A percentile compares a stretch with the other conserved stretches of the same genome.
These are phyloP conservation scores for Cyclina sinensis DNA, from an alignment of 1,140 invertebrate genomes.

Conservation along the genomic window DNA sequence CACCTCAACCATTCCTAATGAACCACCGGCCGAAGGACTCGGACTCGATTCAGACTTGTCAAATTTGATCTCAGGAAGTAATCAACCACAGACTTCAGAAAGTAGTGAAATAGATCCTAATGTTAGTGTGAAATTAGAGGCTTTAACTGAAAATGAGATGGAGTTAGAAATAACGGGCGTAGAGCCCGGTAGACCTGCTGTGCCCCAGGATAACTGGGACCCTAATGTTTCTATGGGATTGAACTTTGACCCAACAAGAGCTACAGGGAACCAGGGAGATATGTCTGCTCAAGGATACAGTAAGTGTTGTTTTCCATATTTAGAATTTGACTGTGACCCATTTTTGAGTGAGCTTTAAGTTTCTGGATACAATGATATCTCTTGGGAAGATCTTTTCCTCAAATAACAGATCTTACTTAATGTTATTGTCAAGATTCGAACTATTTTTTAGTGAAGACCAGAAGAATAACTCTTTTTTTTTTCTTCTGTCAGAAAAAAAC, in stretches of 20 bases:
- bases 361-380: background rate
- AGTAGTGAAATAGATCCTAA: constrained; percentile 16
- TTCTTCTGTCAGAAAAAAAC: no score
- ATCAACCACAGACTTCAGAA: background rate
- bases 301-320: constrained; percentile 40
- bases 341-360: constrained; percentile 4
- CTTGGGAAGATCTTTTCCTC: no score
- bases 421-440: no score
- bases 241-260: constrained; percentile 57
- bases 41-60: constrained; percentile 47
- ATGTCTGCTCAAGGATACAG: constrained; percentile 54
- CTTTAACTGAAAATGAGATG: constrained; percentile 56
- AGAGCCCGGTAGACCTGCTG: constrained; percentile 48
- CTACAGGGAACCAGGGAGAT: constrained; percentile 45
- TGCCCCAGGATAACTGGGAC: constrained; percentile 39
- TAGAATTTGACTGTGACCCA: constrained; percentile 14
- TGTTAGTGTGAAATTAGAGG: constrained; percentile 58
- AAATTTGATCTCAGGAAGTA: constrained; percentile 37
- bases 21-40: background rate
- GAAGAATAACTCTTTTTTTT: no score
- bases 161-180: constrained; percentile 61
- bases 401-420: no score
- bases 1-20: constrained; percentile 52
- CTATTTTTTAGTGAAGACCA: no score
- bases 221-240: constrained; percentile 54